Percentiles rank a stretch among this genome's conserved stretches.
phyloP scores from a whole-genome alignment of 2,797 vertebrate species.

The Sphenodon punctatus region DNA sequence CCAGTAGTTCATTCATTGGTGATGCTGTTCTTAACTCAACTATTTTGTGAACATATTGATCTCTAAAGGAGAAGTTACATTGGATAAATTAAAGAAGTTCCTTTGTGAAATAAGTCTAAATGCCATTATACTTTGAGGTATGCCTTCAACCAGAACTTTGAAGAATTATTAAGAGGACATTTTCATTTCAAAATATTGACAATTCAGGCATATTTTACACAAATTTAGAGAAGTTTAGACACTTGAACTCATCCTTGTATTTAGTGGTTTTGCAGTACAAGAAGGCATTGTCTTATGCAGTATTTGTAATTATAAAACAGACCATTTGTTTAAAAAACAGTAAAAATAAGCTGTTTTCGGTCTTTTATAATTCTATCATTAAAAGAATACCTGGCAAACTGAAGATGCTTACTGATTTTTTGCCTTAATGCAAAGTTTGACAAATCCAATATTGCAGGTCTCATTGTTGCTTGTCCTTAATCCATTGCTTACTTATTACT shows the following conservation, averaged over 20 bases:
- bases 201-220: constrained; percentile 34
- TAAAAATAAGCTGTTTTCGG: constrained; percentile 74
- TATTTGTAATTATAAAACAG: constrained; percentile 75
- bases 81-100: constrained; percentile 50
- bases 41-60: constrained; percentile 65
- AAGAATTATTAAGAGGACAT: constrained; percentile 47
- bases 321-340: constrained; percentile 70
- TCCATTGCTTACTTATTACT: constrained; percentile 18
- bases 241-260: constrained; percentile 71
- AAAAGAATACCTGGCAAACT: constrained; percentile 80
- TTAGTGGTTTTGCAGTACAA: constrained; percentile 75
- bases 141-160: constrained; percentile 42
- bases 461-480: constrained; percentile 27
- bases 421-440: constrained; percentile 65
- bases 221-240: constrained; percentile 66
- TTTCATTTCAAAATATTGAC: constrained; percentile 23
- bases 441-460: constrained; percentile 24
- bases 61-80: constrained; percentile 53
- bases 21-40: constrained; percentile 71
- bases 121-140: constrained; percentile 61
- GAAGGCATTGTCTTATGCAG: constrained; percentile 68
- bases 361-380: constrained; percentile 80
- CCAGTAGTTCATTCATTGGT: constrained; percentile 72
- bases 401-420: constrained; percentile 64
- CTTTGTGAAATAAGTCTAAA: constrained; percentile 57